Evolutionary conservation across 2,888 invertebrate genomes (phyloP).

Genomic region (Phyto melanocephala): DNA sequence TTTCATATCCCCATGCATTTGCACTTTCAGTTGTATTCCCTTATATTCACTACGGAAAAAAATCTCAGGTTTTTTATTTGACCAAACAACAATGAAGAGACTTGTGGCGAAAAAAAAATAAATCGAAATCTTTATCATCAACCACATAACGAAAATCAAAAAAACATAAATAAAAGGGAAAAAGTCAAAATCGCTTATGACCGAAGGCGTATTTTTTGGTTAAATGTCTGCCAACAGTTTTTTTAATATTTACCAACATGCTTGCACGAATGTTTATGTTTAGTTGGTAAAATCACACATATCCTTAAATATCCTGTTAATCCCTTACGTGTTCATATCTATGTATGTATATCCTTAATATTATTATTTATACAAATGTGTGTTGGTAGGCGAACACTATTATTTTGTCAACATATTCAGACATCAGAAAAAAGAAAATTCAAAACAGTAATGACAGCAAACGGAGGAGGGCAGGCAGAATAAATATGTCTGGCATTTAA

Average conservation of each 20-base stretch:
- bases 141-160: background rate
- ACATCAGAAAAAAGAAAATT: background rate
- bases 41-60: background rate
- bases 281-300: conserved; percentile 11
- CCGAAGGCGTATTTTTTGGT: conserved; percentile 32
- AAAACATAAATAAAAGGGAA: background rate
- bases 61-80: conserved; percentile 11
- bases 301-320: background rate
- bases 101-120: conserved; percentile 16
- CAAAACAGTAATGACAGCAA: background rate
- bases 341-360: background rate
- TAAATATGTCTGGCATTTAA: conserved; percentile 43
- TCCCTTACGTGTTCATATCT: background rate
- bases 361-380: background rate
- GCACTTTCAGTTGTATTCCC: background rate
- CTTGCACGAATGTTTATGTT: conserved; percentile 30
- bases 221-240: conserved; percentile 12
- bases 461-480: background rate
- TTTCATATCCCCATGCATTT: background rate
- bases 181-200: background rate
- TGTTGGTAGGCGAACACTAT: conserved; percentile 35
- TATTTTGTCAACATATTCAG: conserved; percentile 48
- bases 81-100: conserved; percentile 1
- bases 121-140: conserved; percentile 4
- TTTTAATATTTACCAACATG: conserved; percentile 17